These are phyloP conservation scores for Staurois parvus DNA, from an alignment of 2,797 vertebrate species.

Conservation along the genomic window DNA sequence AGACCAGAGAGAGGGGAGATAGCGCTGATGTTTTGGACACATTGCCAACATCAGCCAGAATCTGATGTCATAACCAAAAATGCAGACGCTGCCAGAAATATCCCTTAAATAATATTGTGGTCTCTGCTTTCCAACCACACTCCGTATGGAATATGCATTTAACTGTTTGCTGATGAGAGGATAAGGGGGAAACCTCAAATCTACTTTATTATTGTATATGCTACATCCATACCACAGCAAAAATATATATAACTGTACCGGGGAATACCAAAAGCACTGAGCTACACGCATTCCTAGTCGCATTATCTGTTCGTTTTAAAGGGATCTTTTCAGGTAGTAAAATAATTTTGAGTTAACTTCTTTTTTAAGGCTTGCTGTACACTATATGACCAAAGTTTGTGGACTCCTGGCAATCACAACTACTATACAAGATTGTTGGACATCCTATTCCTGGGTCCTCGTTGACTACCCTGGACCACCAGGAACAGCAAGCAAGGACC, in stretches of 20 bases:
- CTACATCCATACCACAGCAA: neutral
- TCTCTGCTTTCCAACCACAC: slow-evolving; percentile 38
- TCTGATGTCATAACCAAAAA: slow-evolving; percentile 58
- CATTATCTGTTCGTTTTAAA: neutral
- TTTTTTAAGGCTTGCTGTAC: no score
- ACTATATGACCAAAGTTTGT: no score
- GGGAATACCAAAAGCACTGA: neutral
- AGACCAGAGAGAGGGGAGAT: slow-evolving; percentile 19
- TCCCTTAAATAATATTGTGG: slow-evolving; percentile 44
- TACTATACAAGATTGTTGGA: no score
- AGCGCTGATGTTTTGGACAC: slow-evolving; percentile 25
- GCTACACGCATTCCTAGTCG: neutral
- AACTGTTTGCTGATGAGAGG: slow-evolving; percentile 23
- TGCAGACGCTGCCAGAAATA: slow-evolving; percentile 43
- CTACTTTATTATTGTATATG: neutral
- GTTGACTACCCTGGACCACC: no score
- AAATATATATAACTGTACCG: neutral
- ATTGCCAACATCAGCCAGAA: slow-evolving; percentile 39
- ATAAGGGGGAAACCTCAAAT: neutral
- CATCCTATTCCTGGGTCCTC: no score
- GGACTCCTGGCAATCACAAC: no score
- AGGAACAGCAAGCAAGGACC: no score
- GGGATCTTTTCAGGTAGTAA: no score
- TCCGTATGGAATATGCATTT: slow-evolving; percentile 15
- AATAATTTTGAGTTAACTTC: no score